Conservation (phyloP, 2,888 invertebrate species). For the Ormia ochracea region DNA sequence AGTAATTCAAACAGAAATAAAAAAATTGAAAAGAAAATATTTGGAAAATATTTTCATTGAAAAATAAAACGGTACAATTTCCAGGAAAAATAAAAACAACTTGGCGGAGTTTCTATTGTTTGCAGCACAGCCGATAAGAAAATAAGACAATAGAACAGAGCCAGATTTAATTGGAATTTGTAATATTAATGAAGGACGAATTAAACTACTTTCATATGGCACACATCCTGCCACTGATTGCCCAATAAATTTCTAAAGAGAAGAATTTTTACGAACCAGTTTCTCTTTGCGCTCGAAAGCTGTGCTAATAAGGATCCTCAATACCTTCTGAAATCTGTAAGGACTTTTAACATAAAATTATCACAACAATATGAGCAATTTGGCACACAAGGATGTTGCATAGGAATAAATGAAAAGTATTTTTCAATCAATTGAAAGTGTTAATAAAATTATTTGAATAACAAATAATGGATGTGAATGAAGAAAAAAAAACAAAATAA, state of each 20-base stretch:
- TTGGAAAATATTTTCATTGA: neutral
- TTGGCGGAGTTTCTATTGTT: neutral
- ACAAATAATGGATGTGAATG: neutral
- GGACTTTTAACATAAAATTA: neutral
- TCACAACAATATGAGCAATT: constrained; percentile 34
- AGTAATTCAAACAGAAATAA: too few relatives aligned
- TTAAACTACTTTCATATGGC: too few relatives aligned
- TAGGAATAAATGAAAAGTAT: neutral
- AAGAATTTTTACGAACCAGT: too few relatives aligned
- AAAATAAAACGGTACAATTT: neutral
- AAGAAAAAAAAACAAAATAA: neutral
- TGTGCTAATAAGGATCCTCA: too few relatives aligned
- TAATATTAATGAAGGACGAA: too few relatives aligned
- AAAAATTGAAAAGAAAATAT: neutral
- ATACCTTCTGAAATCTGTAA: neutral
- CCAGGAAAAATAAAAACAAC: neutral
- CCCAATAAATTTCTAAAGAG: too few relatives aligned
- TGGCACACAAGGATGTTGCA: neutral
- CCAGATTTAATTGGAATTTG: too few relatives aligned
- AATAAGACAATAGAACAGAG: too few relatives aligned
- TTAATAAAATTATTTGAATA: constrained; percentile 47
- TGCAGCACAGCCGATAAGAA: too few relatives aligned
- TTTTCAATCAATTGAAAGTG: constrained; percentile 41
- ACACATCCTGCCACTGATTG: too few relatives aligned
- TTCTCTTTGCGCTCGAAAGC: too few relatives aligned